Base-by-base conservation (phyloP, 2,113 vertebrate species). In the Poeciliopsis turrubarensis region DNA sequence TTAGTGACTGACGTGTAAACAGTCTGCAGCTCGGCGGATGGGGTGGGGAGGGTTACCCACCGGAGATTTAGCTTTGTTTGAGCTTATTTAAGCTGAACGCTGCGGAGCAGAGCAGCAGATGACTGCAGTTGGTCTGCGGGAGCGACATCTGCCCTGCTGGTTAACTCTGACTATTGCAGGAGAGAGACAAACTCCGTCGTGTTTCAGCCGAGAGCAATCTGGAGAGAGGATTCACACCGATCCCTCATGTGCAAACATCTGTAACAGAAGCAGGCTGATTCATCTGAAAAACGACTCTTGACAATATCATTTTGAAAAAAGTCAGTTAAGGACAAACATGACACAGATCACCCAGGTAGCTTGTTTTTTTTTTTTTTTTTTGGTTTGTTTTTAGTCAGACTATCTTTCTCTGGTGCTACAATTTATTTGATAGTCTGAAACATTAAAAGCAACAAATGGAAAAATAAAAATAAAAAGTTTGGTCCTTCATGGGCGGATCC, bases 61-160 rank as follows among this genome's bases (percentile, higher is more conserved):
- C 19, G 2, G 15, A 10, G 3, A n/a, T 54, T 54, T 25, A 70
- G 32, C 3, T 34, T 22, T 60, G 41, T n/a, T 64, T n/a, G 3
- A 47, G 5, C 60, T 22, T 30, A 8, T 29, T 70, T 26, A 31
- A 71, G 29, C 19, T 13, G 7, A 29, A 65, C 19, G 1, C 25
- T 64, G 19, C 25, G n/a, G 31, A 17, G 34, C 6, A 27, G 15
- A 60, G 65, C 5, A 73, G n/a, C 19, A 44, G 70, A 26, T 9
- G 27, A 31, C 7, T 63, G 61, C 15, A 7, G 57, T 8, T 12
- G 44, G 70, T 44, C 9, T 85, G 71, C 54, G 25, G 66, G 70
- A 65, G 70, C 63, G 78, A 62, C 51, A 80, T 91, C 87, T 84
- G 0, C 87, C 83, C 92, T 92, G 70, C 61, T 92, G 91, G 87